Evolutionary conservation across 2,888 invertebrate genomes (phyloP).

Genomic region (Tolmerus cingulatus): DNA sequence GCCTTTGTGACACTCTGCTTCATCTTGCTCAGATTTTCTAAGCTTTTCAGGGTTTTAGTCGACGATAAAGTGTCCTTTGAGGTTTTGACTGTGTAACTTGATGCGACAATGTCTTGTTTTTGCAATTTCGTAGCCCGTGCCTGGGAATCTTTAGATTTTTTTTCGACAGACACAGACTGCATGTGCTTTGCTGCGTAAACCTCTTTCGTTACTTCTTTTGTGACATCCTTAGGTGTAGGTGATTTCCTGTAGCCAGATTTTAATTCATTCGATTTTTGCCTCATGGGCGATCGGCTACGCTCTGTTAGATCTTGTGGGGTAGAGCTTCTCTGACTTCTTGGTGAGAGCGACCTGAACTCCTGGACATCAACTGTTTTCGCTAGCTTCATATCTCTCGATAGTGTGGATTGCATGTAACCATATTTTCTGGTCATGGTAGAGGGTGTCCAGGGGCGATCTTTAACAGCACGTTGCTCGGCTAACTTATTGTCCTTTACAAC

Average conservation of each 20-base stretch:
- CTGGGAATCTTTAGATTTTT: not conserved
- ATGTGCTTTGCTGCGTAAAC: not conserved
- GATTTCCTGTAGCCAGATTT: not conserved
- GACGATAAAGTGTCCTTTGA: conserved; percentile 14
- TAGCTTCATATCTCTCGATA: conserved; percentile 67
- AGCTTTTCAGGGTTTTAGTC: conserved; percentile 40
- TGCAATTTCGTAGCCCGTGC: conserved; percentile 47
- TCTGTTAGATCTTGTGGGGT: conserved; percentile 51
- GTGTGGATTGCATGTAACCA: conserved; percentile 70
- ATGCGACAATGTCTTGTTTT: conserved; percentile 54
- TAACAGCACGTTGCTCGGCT: conserved; percentile 42
- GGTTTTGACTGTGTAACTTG: conserved; percentile 53
- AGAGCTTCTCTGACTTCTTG: conserved; percentile 45
- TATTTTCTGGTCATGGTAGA: conserved; percentile 53
- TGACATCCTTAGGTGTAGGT: not conserved
- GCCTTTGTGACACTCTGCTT: conserved; percentile 51
- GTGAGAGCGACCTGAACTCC: conserved; percentile 53
- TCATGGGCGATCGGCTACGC: conserved; percentile 47
- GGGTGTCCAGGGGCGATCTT: conserved; percentile 30
- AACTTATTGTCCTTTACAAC: not conserved
- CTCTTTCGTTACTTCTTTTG: not conserved
- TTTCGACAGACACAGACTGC: not conserved
- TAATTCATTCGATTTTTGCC: not conserved
- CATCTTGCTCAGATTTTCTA: conserved; percentile 43
- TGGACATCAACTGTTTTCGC: conserved; percentile 54